These are phyloP conservation scores for Tetragonula carbonaria DNA, from an alignment of 2,888 invertebrate genomes.

Conservation along the genomic window DNA sequence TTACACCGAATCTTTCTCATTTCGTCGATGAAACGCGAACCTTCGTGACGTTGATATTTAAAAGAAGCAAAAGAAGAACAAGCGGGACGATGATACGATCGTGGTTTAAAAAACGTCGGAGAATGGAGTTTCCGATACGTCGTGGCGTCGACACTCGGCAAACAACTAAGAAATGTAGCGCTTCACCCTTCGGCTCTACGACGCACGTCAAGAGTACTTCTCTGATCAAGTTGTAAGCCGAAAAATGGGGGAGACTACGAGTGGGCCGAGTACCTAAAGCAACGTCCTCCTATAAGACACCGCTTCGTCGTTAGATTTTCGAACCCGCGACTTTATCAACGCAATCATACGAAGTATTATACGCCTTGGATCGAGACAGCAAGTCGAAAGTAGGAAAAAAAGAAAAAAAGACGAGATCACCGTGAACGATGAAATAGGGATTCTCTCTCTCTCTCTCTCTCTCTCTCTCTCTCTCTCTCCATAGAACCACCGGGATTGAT, in stretches of 20 bases:
- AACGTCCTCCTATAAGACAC: slow-evolving; percentile 39
- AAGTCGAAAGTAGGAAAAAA: too few species aligned
- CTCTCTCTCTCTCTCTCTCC: neutral
- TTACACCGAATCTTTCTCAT: neutral
- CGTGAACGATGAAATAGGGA: slow-evolving; percentile 23
- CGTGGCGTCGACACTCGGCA: neutral
- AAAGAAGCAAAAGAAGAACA: neutral
- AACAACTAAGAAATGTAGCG: slow-evolving; percentile 49
- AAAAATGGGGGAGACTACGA: slow-evolving; percentile 43
- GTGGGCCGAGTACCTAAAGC: slow-evolving; percentile 26
- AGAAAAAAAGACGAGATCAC: too few species aligned
- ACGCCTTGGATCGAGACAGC: too few species aligned
- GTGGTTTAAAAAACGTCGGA: neutral
- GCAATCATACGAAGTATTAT: too few species aligned
- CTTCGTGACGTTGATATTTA: neutral
- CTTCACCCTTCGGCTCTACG: slow-evolving; percentile 52
- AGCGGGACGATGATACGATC: neutral
- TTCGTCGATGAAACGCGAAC: neutral
- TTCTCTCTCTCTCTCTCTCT: slow-evolving; percentile 8
- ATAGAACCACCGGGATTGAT: slow-evolving; percentile 68
- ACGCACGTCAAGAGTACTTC: slow-evolving; percentile 66
- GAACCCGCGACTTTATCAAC: slow-evolving; percentile 51
- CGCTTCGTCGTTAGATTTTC: slow-evolving; percentile 39
- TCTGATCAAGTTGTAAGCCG: slow-evolving; percentile 48
- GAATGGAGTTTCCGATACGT: neutral